Evolutionary conservation across 2,113 vertebrate species (phyloP).

Genomic region (Nycticryphes semicollaris): DNA sequence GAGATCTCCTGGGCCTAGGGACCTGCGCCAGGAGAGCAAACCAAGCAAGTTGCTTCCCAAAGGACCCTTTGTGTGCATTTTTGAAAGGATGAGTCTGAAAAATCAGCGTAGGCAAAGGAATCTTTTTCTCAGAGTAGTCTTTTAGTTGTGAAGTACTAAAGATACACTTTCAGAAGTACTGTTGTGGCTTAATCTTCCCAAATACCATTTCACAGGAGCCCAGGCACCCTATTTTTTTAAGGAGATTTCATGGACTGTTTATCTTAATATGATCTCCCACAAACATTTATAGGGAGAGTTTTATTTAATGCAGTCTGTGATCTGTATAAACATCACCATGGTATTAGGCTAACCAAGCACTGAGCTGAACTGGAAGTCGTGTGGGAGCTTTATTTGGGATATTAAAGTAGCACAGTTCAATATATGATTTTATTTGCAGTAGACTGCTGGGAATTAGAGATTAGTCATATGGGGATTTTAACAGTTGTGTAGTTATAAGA

Average conservation of each 20-base stretch:
- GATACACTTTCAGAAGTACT: background rate
- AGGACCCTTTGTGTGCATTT: background rate
- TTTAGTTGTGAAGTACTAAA: background rate
- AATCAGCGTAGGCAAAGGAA: background rate
- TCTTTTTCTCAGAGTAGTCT: background rate
- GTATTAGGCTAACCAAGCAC: background rate
- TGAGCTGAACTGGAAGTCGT: background rate
- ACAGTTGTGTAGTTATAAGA: conserved; percentile 55
- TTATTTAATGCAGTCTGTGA: background rate
- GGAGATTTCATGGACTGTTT: background rate
- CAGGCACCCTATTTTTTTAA: background rate
- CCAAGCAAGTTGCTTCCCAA: background rate
- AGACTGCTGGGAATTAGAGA: conserved; percentile 63
- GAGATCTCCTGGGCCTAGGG: background rate
- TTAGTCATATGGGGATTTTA: conserved; percentile 70
- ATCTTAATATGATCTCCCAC: conserved; percentile 8
- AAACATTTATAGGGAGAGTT: background rate
- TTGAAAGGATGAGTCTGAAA: background rate
- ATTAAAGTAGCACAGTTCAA: conserved; percentile 53
- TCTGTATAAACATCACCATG: background rate
- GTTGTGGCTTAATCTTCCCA: background rate
- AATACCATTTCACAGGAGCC: background rate
- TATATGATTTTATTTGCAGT: conserved; percentile 66
- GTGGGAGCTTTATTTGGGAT: conserved; percentile 52
- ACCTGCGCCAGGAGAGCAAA: background rate